These are phyloP conservation scores for Spisula subtruncata DNA, from an alignment of 2,888 invertebrate species.

Conservation along the genomic window DNA sequence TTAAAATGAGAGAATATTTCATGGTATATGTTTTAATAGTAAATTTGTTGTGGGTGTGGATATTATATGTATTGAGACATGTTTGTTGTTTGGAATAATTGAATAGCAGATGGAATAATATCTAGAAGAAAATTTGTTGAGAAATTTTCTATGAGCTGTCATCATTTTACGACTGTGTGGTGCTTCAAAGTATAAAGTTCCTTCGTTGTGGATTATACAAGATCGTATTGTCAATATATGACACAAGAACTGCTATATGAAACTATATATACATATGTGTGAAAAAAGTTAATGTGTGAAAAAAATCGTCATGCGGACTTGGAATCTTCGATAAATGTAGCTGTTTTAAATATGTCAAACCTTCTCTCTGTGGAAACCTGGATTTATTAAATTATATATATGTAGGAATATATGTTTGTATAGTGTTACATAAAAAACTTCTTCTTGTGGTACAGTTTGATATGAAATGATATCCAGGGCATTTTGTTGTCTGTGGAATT, in stretches of 20 bases:
- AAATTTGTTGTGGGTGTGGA: not conserved
- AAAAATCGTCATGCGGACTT: not conserved
- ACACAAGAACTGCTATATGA: not conserved
- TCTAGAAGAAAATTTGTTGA: conserved; percentile 14
- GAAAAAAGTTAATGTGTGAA: not conserved
- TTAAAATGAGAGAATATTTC: no score
- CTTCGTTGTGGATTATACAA: not conserved
- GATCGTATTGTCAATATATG: not conserved
- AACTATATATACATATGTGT: not conserved
- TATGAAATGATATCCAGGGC: not conserved
- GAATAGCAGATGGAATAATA: not conserved
- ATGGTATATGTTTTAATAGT: not conserved
- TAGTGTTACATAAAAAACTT: not conserved
- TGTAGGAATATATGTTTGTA: conserved; percentile 16
- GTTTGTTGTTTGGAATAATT: conserved; percentile 6
- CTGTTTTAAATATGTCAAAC: not conserved
- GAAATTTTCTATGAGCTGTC: conserved; percentile 1
- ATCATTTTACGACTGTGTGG: not conserved
- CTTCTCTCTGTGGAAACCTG: not conserved
- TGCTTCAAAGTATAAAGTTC: not conserved
- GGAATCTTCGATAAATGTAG: not conserved
- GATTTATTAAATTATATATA: not conserved
- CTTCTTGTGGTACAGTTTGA: not conserved
- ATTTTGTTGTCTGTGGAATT: conserved; percentile 13
- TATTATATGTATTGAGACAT: not conserved